Percentiles rank a stretch among this genome's conserved stretches.
These are phyloP conservation scores for Sesamia inferens DNA, from an alignment of 2,888 invertebrate species.

Conservation along the genomic window DNA sequence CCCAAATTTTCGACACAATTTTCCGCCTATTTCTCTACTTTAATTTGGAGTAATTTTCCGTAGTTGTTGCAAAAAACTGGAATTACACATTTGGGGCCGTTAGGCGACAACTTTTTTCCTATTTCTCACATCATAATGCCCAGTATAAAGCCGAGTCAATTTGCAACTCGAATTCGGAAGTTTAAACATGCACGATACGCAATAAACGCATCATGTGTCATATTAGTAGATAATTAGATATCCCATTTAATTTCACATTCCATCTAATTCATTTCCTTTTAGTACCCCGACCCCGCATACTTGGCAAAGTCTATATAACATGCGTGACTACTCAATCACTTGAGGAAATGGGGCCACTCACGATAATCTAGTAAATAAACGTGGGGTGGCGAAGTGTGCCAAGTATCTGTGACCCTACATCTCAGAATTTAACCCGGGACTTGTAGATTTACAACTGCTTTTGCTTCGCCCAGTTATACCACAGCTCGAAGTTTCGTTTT, in stretches of 20 bases:
- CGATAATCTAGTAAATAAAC: conserved; percentile 28
- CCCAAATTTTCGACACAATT: not conserved
- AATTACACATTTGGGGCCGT: not conserved
- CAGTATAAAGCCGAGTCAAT: not conserved
- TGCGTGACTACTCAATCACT: conserved; percentile 6
- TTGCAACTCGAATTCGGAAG: conserved; percentile 7
- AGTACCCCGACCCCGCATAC: not conserved
- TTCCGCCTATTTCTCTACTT: not conserved
- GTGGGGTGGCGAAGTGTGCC: conserved; percentile 11
- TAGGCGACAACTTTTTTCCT: not conserved
- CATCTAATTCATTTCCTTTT: not conserved
- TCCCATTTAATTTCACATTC: not conserved
- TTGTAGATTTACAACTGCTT: not conserved
- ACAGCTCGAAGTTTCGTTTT: not conserved
- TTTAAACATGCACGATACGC: not conserved
- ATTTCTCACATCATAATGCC: not conserved
- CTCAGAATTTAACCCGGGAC: not conserved
- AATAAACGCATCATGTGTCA: not conserved
- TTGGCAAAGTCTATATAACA: conserved; percentile 1
- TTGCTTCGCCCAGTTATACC: not conserved
- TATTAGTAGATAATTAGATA: not conserved
- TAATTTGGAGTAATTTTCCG: conserved; percentile 3
- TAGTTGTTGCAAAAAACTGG: conserved; percentile 5
- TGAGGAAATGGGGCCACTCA: conserved; percentile 13
- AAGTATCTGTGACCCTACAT: conserved; percentile 11